Base-by-base conservation (phyloP, 2,888 invertebrate genomes). In the Cephus rjabovi region DNA sequence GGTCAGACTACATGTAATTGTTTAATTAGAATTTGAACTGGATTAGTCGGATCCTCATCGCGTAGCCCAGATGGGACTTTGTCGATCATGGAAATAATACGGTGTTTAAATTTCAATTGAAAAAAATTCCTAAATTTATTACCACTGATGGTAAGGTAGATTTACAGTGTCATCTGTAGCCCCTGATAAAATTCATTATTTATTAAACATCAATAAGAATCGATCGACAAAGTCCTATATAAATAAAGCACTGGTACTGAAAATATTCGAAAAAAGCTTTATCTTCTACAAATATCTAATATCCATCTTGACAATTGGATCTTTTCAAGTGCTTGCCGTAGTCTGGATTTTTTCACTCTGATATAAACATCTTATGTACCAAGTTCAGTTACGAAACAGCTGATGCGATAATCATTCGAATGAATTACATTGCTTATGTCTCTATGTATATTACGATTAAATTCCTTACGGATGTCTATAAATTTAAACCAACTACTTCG, bases 1-100 rank as follows among this genome's bases (percentile, higher is more conserved):
- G 74, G 74, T n/a, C n/a, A n/a, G 23, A 74, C n/a, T 4, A 23
- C 33, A 15, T 23, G 11, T 74, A 74, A 74, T 74, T 74, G 34
- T 74, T 74, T 74, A 74, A 74, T 74, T 74, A 74, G 35, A 74
- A 74, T 74, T 34, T 74, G 11, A 74, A 34, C 74, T 34, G 74
- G 23, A 35, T 74, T 11, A 74, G n/a, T 11, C 23, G 30, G 35
- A 9, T 56, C 15, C 15, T 40, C 56, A 9, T 56, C 6, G 56
- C 23, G 9, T 2, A 9, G 56, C 56, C 56, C 56, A 15, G 74
- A 30, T 30, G 71, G 3, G 31, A 23, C 30, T 71, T 71, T 0
- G 15, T 40, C 23, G 40, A 40, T 40, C 1, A 15, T 23, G 1
- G 6, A 40, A 40, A 40, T 40, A 15, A 40, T 40, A 23, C 40